Evolutionary conservation across 2,888 invertebrate genomes (phyloP), one percentile per base, ranked within the genome.

Genomic region (Lasioglossum figueresi): DNA sequence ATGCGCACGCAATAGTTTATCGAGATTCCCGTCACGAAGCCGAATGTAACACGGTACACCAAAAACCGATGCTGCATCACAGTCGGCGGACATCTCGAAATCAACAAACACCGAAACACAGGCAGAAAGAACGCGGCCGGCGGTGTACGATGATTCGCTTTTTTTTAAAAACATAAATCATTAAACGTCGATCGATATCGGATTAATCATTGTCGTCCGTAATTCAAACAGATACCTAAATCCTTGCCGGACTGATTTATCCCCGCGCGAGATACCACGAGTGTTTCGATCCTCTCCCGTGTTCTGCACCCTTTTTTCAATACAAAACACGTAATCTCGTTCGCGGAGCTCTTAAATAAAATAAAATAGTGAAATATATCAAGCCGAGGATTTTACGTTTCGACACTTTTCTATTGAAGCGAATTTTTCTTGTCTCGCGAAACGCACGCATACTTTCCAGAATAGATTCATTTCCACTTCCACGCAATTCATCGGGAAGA

Each of bases 151-250:
- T 82, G 78, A 87, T 68, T 83, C 74, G 59, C 31, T 31, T 31
- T 77, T 82, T 79, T 77, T 74, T 48, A 34, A 31, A 68, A 63
- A 45, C 80, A 31, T 80, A 84, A 82, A 82, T 84, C 82, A 84
- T 75, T 48, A 34, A 52, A 73, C 79, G 56, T 75, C 79, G 76
- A 80, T 85, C 79, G 79, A 68, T 79, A 78, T 73, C 76, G 79
- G 80, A 78, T 85, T 85, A 83, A 66, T 72, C 63, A 78, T 74
- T 56, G 63, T 72, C 76, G 77, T 63, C 37, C 76, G 80, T 80
- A 80, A 84, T 72, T 85, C 84, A 84, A 79, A 77, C 66, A 43
- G 59, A 56, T 76, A 79, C 63, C 79, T 78, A 84, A 76, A 85
- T 85, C 73, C 76, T 56, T 48, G 56, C 34, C 71, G 19, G n/a